Conservation (phyloP, 1,140 invertebrate genomes). For the Galendromus occidentalis region DNA sequence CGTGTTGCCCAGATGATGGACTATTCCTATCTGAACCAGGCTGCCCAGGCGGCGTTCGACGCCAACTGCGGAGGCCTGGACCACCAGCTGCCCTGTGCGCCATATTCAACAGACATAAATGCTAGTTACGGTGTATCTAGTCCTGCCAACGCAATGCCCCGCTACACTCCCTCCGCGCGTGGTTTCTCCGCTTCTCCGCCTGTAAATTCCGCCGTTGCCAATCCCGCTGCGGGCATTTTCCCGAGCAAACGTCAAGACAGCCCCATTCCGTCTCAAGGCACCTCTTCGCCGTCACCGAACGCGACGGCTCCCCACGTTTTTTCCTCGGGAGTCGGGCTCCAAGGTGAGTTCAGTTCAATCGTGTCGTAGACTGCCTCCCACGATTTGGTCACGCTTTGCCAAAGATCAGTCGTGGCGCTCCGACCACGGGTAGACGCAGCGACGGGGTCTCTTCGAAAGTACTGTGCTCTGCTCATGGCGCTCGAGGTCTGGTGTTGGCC, state of each 20-base stretch:
- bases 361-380: too few relatives aligned
- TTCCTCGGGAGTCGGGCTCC: not conserved
- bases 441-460: too few relatives aligned
- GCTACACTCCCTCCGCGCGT: not conserved
- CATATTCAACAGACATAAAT: not conserved
- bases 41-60: conserved; percentile 4
- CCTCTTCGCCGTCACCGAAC: not conserved
- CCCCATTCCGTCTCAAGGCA: conserved; percentile 3
- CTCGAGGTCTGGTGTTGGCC: too few relatives aligned
- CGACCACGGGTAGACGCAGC: too few relatives aligned
- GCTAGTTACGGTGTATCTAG: conserved; percentile 1
- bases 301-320: not conserved
- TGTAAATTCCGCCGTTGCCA: not conserved
- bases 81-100: not conserved
- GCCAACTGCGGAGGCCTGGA: conserved; percentile 7
- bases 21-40: conserved; percentile 9
- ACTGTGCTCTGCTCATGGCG: too few relatives aligned
- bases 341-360: conserved; percentile 10
- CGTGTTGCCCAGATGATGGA: conserved; percentile 1
- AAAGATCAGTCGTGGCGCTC: too few relatives aligned
- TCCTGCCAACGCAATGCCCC: conserved; percentile 3
- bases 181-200: not conserved
- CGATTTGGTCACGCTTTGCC: too few relatives aligned
- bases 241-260: not conserved
- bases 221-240: not conserved